Evolutionary conservation across 2,888 invertebrate species (phyloP).

Genomic region (Stenichneumon culpator): DNA sequence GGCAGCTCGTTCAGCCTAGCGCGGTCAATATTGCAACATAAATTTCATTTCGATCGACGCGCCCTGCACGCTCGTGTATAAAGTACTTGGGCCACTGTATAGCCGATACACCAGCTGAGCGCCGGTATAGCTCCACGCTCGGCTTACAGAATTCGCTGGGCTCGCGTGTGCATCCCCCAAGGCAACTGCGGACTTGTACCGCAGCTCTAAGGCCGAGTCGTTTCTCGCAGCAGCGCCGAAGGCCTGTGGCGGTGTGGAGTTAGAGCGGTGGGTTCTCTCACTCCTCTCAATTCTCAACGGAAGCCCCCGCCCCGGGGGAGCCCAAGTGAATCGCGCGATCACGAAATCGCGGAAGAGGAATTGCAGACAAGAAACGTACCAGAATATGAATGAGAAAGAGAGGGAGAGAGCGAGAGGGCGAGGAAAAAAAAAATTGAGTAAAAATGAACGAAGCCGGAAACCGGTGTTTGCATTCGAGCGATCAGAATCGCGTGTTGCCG

Average conservation of each 20-base stretch:
- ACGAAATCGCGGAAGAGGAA: slow-evolving; percentile 61
- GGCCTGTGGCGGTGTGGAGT: slow-evolving; percentile 1
- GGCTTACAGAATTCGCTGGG: slow-evolving; percentile 15
- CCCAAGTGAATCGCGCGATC: slow-evolving; percentile 39
- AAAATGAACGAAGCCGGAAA: slow-evolving; percentile 36
- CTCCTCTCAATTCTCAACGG: slow-evolving; percentile 31
- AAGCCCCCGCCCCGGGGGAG: slow-evolving; percentile 17
- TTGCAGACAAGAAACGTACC: slow-evolving; percentile 43
- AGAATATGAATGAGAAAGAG: neutral
- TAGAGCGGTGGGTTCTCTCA: slow-evolving; percentile 11
- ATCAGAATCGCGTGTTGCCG: slow-evolving; percentile 53
- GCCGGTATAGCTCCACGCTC: neutral
- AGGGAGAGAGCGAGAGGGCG: neutral
- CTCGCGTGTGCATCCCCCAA: slow-evolving; percentile 45
- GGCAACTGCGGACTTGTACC: slow-evolving; percentile 24
- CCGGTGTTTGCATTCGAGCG: slow-evolving; percentile 58
- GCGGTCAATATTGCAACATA: slow-evolving; percentile 74
- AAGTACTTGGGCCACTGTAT: slow-evolving; percentile 8
- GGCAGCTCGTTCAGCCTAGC: slow-evolving; percentile 24
- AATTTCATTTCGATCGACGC: slow-evolving; percentile 72
- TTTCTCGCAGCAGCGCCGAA: slow-evolving; percentile 29
- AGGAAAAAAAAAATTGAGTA: neutral
- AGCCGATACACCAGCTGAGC: neutral
- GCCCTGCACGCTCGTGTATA: slow-evolving; percentile 37
- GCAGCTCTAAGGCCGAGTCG: neutral